Base-by-base conservation (phyloP, 2,797 vertebrate genomes). In the Neosalanx taihuensis region DNA sequence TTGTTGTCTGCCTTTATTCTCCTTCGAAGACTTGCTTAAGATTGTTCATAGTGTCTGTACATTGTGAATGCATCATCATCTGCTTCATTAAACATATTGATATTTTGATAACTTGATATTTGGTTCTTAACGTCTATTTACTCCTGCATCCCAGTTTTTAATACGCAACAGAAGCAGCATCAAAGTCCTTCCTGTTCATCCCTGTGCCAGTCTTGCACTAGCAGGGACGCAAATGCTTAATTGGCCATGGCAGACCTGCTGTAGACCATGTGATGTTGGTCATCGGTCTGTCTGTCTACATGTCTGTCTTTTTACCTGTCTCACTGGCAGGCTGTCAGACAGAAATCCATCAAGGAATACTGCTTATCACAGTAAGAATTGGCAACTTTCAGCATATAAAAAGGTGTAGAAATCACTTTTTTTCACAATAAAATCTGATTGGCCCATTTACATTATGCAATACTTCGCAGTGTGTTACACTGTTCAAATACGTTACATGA, bases 181-280 rank as follows among this genome's bases (percentile, higher is more conserved):
- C 66, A 65, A 76, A 64, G 6, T 15, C 33, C 31, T 64, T 68
- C 18, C 4, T 56, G 51, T n/a, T 56, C 67, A 68, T 41, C 66
- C 13, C 33, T 46, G 71, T 56, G 56, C 71, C 41, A 37, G 57
- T 17, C 64, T 60, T 49, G 31, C 62, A 56, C 46, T 73, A 72
- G 72, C 71, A 60, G 53, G 10, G 51, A 23, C 49, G 23, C 26
- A 0, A 4, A 62, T 59, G 61, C 29, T 29, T 33, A 72, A 23
- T 15, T 69, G 71, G 71, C 58, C 61, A 69, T 26, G 20, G 49
- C 18, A 67, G 66, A 73, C 58, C 59, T 64, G 26, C 30, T 57
- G 41, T 5, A 60, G 53, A 41, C 65, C 64, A 75, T 79, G 71
- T 78, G 76, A 37, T 75, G 77, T 73, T 79, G 68, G 71, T 71